These are phyloP conservation scores for Heliconius nattereri DNA, from an alignment of 1,140 invertebrate species.

Conservation along the genomic window DNA sequence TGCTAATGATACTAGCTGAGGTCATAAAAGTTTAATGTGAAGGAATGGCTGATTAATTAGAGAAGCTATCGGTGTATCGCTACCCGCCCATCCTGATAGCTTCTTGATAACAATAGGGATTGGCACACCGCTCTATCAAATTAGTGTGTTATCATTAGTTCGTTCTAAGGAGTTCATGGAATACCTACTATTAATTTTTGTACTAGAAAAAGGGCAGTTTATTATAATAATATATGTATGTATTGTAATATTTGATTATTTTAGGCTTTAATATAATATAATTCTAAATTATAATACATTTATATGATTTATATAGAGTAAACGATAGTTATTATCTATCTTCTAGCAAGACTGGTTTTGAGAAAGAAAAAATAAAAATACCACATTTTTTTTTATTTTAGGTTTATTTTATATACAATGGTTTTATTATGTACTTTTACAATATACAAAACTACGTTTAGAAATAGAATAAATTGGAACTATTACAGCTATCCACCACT, in stretches of 20 bases:
- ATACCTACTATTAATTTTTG: too few species aligned
- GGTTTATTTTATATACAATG: background rate
- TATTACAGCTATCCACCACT: conserved; percentile 55
- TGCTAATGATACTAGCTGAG: conserved; percentile 37
- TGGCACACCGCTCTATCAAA: conserved; percentile 25
- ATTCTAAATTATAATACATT: too few species aligned
- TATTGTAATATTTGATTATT: too few species aligned
- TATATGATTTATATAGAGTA: too few species aligned
- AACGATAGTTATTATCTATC: too few species aligned
- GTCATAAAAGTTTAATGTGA: conserved; percentile 73
- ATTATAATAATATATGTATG: too few species aligned
- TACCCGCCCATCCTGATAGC: conserved; percentile 54
- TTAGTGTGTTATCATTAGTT: conserved; percentile 17
- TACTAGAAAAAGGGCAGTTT: too few species aligned
- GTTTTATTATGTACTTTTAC: background rate
- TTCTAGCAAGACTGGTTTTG: too few species aligned
- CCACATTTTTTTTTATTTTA: background rate
- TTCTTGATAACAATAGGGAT: conserved; percentile 43
- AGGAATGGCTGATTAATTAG: conserved; percentile 76
- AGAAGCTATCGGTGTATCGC: conserved; percentile 57
- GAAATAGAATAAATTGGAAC: background rate
- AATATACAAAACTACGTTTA: background rate
- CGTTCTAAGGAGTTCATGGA: background rate
- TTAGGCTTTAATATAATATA: too few species aligned
- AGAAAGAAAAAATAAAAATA: too few species aligned